Evolutionary conservation across 2,888 invertebrate species (phyloP).

Genomic region (Torymus auratus): DNA sequence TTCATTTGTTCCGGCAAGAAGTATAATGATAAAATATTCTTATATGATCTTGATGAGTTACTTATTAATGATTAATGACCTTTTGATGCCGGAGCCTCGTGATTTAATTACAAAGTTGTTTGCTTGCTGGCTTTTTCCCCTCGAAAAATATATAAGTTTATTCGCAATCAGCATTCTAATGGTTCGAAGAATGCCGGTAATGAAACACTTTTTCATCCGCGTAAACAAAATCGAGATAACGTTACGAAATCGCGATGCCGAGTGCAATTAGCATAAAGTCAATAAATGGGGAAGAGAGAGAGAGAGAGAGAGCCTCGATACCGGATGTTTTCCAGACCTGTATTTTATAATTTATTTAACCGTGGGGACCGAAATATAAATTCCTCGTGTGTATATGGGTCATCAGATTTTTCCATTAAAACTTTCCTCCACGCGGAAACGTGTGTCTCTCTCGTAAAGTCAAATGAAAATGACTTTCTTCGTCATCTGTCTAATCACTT

Average conservation of each 20-base stretch:
- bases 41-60: not conserved
- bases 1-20: too few species aligned
- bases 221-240: conserved; percentile 42
- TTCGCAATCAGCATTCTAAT: conserved; percentile 12
- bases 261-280: conserved; percentile 21
- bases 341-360: not conserved
- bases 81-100: not conserved
- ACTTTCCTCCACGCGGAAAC: not conserved
- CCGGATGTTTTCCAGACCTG: conserved; percentile 38
- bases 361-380: conserved; percentile 4
- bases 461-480: conserved; percentile 23
- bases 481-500: conserved; percentile 6
- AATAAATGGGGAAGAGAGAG: too few species aligned
- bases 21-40: not conserved
- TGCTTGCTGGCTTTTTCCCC: not conserved
- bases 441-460: not conserved
- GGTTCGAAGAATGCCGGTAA: conserved; percentile 8
- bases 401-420: not conserved
- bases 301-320: conserved; percentile 2
- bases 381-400: conserved; percentile 14
- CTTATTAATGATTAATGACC: conserved; percentile 31
- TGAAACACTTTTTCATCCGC: conserved; percentile 21
- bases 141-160: not conserved
- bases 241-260: conserved; percentile 10
- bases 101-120: conserved; percentile 26